These are phyloP conservation scores for Ceriagrion tenellum DNA, from an alignment of 2,888 invertebrate species.

Conservation along the genomic window DNA sequence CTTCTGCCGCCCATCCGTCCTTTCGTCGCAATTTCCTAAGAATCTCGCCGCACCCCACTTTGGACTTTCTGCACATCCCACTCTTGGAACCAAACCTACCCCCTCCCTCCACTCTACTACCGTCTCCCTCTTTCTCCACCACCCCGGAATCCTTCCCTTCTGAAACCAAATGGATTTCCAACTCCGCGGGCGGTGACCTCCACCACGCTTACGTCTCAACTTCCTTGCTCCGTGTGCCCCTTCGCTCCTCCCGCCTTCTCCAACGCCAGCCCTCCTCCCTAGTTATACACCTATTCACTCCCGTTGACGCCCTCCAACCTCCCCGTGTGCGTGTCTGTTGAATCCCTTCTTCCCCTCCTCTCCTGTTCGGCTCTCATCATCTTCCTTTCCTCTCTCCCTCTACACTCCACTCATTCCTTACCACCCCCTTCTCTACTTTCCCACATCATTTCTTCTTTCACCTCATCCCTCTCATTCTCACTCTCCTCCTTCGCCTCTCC, in stretches of 20 bases:
- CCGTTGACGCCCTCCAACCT: too few species aligned
- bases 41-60: not conserved
- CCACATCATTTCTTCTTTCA: not conserved
- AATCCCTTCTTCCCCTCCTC: not conserved
- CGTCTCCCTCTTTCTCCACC: not conserved
- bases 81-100: not conserved
- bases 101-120: not conserved
- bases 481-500: not conserved
- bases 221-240: not conserved
- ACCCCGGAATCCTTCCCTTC: not conserved
- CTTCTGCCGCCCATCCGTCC: not conserved
- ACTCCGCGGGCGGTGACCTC: constrained; percentile 24
- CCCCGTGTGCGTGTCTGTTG: not conserved
- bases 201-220: not conserved
- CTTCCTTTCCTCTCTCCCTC: not conserved
- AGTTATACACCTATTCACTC: not conserved
- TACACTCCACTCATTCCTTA: too few species aligned
- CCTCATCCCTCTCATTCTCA: not conserved
- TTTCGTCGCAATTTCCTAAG: not conserved
- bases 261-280: not conserved
- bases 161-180: constrained; percentile 21
- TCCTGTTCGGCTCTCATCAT: not conserved
- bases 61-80: not conserved
- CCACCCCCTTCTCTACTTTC: not conserved
- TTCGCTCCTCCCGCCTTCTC: not conserved